phyloP scores from a whole-genome alignment of 2,797 vertebrate species.

The Valencia hispanica region DNA sequence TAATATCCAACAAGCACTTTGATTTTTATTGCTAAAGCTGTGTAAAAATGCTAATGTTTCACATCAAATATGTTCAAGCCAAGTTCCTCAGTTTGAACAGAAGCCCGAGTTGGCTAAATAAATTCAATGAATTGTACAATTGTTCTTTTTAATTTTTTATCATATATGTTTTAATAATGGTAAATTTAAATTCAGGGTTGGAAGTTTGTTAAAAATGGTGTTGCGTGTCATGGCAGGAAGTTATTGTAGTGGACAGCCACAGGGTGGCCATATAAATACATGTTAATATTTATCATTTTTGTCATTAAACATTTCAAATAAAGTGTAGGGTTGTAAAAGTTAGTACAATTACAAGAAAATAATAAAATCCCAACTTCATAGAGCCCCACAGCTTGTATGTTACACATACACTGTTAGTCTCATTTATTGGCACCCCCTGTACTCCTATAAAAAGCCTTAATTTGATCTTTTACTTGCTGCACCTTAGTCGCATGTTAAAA shows the following conservation, averaged over 20 bases:
- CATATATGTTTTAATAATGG: conserved; percentile 37
- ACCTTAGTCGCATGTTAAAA: background rate
- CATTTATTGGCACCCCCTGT: background rate
- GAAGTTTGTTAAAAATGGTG: background rate
- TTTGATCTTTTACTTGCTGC: background rate
- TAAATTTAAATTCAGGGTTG: conserved; percentile 13
- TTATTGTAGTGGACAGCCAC: background rate
- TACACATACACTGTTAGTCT: background rate
- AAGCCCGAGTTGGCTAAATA: conserved; percentile 2
- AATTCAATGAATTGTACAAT: conserved; percentile 16
- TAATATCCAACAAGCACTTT: conserved; percentile 1
- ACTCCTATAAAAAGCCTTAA: background rate
- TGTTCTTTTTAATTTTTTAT: conserved; percentile 36
- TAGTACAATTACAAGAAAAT: background rate
- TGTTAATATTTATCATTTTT: background rate
- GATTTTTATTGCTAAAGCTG: background rate
- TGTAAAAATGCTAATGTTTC: background rate
- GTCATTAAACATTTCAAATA: background rate
- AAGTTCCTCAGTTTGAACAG: conserved; percentile 16
- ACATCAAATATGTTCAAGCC: conserved; percentile 1
- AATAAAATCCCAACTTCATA: background rate
- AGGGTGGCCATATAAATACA: conserved; percentile 9
- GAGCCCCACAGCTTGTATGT: too few species aligned
- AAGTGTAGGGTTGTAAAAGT: background rate
- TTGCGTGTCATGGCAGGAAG: background rate